Evolutionary conservation across 2,113 vertebrate species (phyloP), one percentile per base, ranked within the genome.

Genomic region (Myotis davidii): DNA sequence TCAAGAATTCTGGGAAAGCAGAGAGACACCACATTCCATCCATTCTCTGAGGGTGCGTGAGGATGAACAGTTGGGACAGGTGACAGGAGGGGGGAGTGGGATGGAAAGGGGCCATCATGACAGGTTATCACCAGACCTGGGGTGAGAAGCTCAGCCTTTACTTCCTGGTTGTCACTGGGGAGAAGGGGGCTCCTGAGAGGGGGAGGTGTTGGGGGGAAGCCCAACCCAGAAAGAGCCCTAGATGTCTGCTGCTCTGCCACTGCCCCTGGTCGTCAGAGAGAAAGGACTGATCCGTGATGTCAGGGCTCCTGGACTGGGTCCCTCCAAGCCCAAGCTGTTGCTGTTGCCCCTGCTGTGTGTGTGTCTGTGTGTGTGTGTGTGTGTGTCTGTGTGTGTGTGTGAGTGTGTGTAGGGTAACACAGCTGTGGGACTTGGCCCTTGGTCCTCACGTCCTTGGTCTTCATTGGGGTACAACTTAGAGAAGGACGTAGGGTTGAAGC

Each of bases 351-450:
- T 42, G 16, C 29, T 56, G 27, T 42, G 27, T 1, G 1, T 65
- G 2, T 10, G 34, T 4, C 8, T 56, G 54, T 56, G 54, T 56
- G 54, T 56, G 54, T 56, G 27, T 1, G 1, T 7, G 27, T 1
- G 1, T 65, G 4, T 10, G 34, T 4, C 7, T 56, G 34, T 42
- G 27, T 1, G 1, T n/a, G n/a, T n/a, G n/a, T n/a, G n/a, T n/a
- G n/a, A n/a, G n/a, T n/a, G n/a, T n/a, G n/a, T 10, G 34, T 3
- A 9, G 5, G 56, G 29, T 20, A 23, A 82, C 21, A 56, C 11
- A 32, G 32, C 17, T 76, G 29, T 18, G 29, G 52, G 9, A 23
- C 17, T 17, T 3, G 1, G 20, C n/a, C n/a, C n/a, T n/a, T n/a
- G n/a, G n/a, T n/a, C n/a, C n/a, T n/a, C n/a, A n/a, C n/a, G n/a